Evolutionary conservation across 1,140 invertebrate species (phyloP).

Genomic region (Ceratina japonica): DNA sequence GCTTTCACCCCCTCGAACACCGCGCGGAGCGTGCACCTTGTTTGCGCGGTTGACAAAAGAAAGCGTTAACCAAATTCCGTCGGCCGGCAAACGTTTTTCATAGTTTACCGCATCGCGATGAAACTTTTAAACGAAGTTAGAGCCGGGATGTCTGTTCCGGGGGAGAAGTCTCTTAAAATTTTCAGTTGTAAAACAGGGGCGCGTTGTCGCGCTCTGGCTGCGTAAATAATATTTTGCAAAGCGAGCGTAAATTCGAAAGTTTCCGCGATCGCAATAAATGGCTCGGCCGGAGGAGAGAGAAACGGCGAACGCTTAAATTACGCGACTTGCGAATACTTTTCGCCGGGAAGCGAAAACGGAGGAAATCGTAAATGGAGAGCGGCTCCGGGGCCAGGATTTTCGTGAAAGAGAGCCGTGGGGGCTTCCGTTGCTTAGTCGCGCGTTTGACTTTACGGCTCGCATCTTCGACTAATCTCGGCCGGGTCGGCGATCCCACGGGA

Average conservation of each 20-base stretch:
- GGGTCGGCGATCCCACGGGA: background rate
- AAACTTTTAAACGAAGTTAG: conserved; percentile 15
- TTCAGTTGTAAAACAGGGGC: background rate
- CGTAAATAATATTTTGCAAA: conserved; percentile 15
- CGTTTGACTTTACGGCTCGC: conserved; percentile 38
- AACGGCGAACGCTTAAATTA: background rate
- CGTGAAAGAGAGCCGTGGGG: background rate
- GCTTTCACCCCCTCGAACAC: too few relatives aligned
- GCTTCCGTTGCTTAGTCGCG: conserved; percentile 14
- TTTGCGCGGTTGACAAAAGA: too few relatives aligned
- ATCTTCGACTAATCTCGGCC: conserved; percentile 44
- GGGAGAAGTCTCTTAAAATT: background rate
- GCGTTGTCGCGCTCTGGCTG: background rate
- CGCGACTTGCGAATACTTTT: conserved; percentile 7
- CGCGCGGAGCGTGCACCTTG: too few relatives aligned
- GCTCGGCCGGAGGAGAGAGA: background rate
- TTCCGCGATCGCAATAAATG: conserved; percentile 27
- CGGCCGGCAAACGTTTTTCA: background rate
- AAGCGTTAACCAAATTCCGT: too few relatives aligned
- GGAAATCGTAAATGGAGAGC: background rate
- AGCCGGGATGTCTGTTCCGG: background rate
- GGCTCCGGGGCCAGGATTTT: background rate
- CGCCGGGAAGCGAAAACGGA: background rate
- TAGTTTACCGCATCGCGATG: too few relatives aligned
- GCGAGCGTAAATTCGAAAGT: conserved; percentile 16